A percentile compares a stretch with the other conserved stretches of the same genome.
Evolutionary conservation across 2,113 vertebrate genomes (phyloP).

Genomic region (Monarcha castaneiventris): DNA sequence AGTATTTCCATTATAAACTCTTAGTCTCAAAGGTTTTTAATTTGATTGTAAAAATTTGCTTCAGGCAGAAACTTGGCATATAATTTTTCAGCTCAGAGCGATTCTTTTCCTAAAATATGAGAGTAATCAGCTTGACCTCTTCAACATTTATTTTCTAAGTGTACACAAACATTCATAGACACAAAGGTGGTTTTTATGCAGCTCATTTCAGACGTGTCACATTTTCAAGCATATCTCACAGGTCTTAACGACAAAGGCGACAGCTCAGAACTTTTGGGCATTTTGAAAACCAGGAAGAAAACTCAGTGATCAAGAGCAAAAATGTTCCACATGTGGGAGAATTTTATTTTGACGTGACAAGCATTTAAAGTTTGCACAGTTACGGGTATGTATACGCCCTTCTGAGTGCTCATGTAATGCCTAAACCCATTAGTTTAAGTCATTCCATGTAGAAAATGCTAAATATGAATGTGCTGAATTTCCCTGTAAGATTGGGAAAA

Average conservation of each 20-base stretch:
- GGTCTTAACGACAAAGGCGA: conserved; percentile 4
- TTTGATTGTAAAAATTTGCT: conserved; percentile 73
- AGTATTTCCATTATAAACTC: conserved; percentile 72
- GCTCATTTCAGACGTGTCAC: background rate
- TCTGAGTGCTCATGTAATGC: background rate
- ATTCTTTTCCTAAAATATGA: conserved; percentile 42
- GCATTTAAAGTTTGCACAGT: background rate
- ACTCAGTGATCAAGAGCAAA: background rate
- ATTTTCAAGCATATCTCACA: background rate
- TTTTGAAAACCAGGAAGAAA: conserved; percentile 13
- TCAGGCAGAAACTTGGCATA: conserved; percentile 50
- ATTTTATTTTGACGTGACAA: background rate
- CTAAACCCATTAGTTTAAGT: background rate
- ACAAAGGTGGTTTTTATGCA: background rate
- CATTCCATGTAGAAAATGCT: background rate
- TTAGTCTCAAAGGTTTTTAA: conserved; percentile 74
- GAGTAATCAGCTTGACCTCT: conserved; percentile 12
- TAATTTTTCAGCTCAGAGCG: conserved; percentile 22
- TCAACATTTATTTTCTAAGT: conserved; percentile 27
- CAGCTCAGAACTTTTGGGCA: conserved; percentile 30
- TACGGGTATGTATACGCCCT: background rate
- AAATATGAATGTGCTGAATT: background rate
- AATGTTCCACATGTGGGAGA: conserved; percentile 1
- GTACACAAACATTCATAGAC: conserved; percentile 9
- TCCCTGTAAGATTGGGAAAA: background rate